phyloP scores from a whole-genome alignment of 2,113 vertebrate genomes.

The Perca flavescens region DNA sequence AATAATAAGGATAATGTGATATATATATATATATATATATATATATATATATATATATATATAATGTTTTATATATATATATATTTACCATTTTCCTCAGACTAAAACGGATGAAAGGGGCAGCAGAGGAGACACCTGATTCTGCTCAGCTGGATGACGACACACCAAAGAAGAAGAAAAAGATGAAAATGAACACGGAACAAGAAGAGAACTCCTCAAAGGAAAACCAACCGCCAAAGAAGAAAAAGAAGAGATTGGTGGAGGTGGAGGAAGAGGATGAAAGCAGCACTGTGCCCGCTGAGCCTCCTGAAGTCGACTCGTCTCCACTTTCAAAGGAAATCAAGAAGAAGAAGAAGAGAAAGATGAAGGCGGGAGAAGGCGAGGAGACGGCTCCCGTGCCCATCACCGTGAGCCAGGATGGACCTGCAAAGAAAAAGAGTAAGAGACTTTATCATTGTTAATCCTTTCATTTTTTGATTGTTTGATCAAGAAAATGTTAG shows the following conservation, averaged over 20 bases:
- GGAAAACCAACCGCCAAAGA: slow-evolving; percentile 60
- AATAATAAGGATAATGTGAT: neutral
- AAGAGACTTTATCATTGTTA: neutral
- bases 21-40: neutral
- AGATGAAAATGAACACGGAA: neutral
- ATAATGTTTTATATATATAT: neutral
- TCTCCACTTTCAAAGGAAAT: neutral
- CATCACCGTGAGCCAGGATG: neutral
- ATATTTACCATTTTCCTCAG: slow-evolving; percentile 20
- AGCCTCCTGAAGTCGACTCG: neutral
- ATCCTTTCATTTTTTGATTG: too few relatives aligned
- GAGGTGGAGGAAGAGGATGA: slow-evolving; percentile 8
- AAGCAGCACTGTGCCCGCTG: accelerated
- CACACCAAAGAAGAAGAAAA: slow-evolving; percentile 56
- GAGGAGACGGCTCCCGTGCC: neutral
- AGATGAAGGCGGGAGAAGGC: neutral
- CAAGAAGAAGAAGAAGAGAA: slow-evolving; percentile 58
- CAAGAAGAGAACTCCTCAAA: slow-evolving; percentile 57
- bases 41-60: too few relatives aligned
- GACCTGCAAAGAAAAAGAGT: slow-evolving; percentile 61
- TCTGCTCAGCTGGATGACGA: neutral
- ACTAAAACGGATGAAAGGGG: neutral
- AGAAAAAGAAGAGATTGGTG: neutral
- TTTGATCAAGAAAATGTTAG: too few relatives aligned
- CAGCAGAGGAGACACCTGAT: slow-evolving; percentile 11